Evolutionary conservation across 2,888 invertebrate genomes (phyloP).

Genomic region (Tethea ocularis): DNA sequence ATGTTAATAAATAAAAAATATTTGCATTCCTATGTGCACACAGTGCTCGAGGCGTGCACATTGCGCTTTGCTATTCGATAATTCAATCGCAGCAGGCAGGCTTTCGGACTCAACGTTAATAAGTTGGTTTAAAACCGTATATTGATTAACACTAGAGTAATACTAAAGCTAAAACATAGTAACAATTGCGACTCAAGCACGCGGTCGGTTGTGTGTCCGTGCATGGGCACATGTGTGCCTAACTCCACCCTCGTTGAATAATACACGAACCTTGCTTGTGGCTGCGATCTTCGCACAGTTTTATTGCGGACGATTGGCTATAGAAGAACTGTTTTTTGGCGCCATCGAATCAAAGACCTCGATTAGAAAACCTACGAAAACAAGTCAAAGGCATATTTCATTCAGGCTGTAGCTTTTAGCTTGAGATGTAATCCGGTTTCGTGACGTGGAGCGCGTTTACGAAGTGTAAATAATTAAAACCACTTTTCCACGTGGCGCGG

Average conservation of each 20-base stretch:
- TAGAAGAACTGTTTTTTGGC: slow-evolving; percentile 45
- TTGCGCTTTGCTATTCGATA: slow-evolving; percentile 53
- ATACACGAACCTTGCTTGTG: slow-evolving; percentile 66
- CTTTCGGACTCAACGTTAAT: slow-evolving; percentile 55
- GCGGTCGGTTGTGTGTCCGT: slow-evolving; percentile 51
- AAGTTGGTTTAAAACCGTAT: slow-evolving; percentile 25
- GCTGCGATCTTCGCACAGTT: slow-evolving; percentile 63
- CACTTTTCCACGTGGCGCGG: slow-evolving; percentile 59
- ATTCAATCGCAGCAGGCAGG: slow-evolving; percentile 56
- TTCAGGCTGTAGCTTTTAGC: slow-evolving; percentile 17
- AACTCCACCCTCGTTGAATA: slow-evolving; percentile 63
- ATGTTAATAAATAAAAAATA: slow-evolving; percentile 50
- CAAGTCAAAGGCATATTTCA: slow-evolving; percentile 26
- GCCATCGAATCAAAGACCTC: slow-evolving; percentile 35
- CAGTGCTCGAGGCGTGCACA: slow-evolving; percentile 4
- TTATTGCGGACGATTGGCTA: slow-evolving; percentile 72
- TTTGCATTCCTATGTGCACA: slow-evolving; percentile 46
- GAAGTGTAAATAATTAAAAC: slow-evolving; percentile 74
- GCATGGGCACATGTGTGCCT: slow-evolving; percentile 71
- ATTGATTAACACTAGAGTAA: not conserved
- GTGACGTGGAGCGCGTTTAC: slow-evolving; percentile 51
- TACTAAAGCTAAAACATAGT: slow-evolving; percentile 21
- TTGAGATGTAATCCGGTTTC: slow-evolving; percentile 40
- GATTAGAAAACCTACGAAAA: slow-evolving; percentile 44
- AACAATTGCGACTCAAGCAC: slow-evolving; percentile 35